A percentile compares a stretch with the other conserved stretches of the same genome.
Evolutionary conservation across 2,888 invertebrate species (phyloP).

Genomic region (Drosophila mettleri): DNA sequence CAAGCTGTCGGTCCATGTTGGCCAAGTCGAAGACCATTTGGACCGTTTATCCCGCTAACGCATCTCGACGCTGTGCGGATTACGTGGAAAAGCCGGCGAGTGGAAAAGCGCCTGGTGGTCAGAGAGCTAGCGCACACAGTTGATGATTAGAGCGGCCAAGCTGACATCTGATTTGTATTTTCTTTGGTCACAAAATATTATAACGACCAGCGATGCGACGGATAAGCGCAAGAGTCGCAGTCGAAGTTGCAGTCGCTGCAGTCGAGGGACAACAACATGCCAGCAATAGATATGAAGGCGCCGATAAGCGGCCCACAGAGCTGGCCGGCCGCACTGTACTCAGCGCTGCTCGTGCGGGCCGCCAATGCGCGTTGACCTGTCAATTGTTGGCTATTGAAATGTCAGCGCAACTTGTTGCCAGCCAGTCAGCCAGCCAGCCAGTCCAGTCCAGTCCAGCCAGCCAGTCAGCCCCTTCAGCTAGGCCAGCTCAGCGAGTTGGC

Average conservation of each 20-base stretch:
- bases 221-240: constrained; percentile 29
- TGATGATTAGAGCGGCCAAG: constrained; percentile 81
- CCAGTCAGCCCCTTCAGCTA: constrained; percentile 1
- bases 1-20: constrained; percentile 26
- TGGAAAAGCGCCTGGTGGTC: constrained; percentile 63
- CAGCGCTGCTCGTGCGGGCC: constrained; percentile 45
- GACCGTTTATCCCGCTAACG: constrained; percentile 54
- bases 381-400: constrained; percentile 85
- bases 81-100: constrained; percentile 63
- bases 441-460: neutral
- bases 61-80: constrained; percentile 64
- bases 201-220: constrained; percentile 82
- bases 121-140: constrained; percentile 39
- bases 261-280: constrained; percentile 22
- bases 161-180: constrained; percentile 84
- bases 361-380: constrained; percentile 84
- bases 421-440: neutral
- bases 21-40: constrained; percentile 14
- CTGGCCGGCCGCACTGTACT: constrained; percentile 5
- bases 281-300: constrained; percentile 56
- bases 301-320: constrained; percentile 47
- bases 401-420: constrained; percentile 75
- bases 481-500: constrained; percentile 3
- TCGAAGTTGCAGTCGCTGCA: constrained; percentile 3
- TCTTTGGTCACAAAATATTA: constrained; percentile 83